Conservation (phyloP, 1,140 invertebrate species). For the Hylaeus anthracinus region DNA sequence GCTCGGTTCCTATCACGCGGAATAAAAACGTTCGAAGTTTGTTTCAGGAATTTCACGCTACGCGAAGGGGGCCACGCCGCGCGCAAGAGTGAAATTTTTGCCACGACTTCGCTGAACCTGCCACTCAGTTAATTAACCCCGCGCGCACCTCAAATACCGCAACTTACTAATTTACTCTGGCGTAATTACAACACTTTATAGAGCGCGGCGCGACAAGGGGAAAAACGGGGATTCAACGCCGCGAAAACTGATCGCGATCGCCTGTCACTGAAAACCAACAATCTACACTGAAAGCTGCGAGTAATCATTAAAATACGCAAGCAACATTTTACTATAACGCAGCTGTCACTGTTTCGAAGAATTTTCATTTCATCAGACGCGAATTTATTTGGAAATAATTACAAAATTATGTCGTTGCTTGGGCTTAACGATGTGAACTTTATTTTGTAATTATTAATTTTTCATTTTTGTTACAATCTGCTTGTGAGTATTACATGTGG, state of each 20-base stretch:
- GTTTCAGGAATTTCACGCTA: neutral
- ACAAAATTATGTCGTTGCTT: too few species aligned
- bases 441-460: too few species aligned
- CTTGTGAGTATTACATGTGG: too few species aligned
- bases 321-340: too few species aligned
- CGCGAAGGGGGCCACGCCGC: neutral
- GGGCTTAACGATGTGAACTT: too few species aligned
- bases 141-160: constrained; percentile 24
- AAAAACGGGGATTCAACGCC: neutral
- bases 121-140: constrained; percentile 33
- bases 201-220: neutral
- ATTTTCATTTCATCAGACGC: too few species aligned
- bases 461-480: too few species aligned
- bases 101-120: constrained; percentile 7
- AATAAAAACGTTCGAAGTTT: constrained; percentile 17
- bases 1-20: too few species aligned
- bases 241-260: neutral
- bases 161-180: constrained; percentile 18
- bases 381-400: too few species aligned
- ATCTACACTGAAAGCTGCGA: neutral
- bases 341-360: too few species aligned
- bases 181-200: constrained; percentile 24
- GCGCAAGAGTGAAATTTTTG: constrained; percentile 9
- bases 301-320: too few species aligned
- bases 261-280: neutral